These are phyloP conservation scores for Ormyrus thymus DNA, from an alignment of 2,888 invertebrate species.

Conservation along the genomic window DNA sequence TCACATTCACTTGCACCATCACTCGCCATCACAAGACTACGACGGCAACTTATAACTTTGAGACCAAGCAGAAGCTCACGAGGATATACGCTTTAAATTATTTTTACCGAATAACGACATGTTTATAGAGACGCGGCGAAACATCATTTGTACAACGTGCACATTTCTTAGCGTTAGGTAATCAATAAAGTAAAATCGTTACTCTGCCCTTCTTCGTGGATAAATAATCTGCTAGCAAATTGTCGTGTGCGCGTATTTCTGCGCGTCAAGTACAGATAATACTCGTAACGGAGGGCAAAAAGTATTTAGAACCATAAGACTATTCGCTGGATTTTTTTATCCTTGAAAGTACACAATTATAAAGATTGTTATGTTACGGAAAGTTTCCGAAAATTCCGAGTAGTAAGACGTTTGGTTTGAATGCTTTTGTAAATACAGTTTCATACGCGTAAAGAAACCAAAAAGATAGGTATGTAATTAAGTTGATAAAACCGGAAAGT, in stretches of 20 bases:
- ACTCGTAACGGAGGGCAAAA: conserved; percentile 15
- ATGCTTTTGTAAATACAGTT: conserved; percentile 47
- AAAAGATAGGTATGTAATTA: conserved; percentile 26
- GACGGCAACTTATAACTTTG: conserved; percentile 58
- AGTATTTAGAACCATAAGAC: conserved; percentile 9
- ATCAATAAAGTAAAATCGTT: conserved; percentile 12
- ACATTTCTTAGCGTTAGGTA: conserved; percentile 46
- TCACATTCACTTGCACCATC: conserved; percentile 74
- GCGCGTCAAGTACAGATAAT: conserved; percentile 28
- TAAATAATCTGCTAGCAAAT: conserved; percentile 8
- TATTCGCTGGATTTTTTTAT: background rate
- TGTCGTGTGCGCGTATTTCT: conserved; percentile 13
- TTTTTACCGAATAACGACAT: conserved; percentile 47
- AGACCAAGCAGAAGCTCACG: conserved; percentile 36
- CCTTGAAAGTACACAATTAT: background rate
- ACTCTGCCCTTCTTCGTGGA: conserved; percentile 2
- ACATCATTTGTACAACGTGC: conserved; percentile 48
- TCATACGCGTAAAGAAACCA: conserved; percentile 9
- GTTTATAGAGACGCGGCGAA: conserved; percentile 38
- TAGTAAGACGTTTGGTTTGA: background rate
- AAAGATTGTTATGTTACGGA: background rate
- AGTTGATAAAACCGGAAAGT: conserved; percentile 11
- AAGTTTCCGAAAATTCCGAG: too few species aligned
- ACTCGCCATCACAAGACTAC: conserved; percentile 67
- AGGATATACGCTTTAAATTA: conserved; percentile 50